A percentile compares a stretch with the other conserved stretches of the same genome.
Evolutionary conservation across 2,888 invertebrate genomes (phyloP).

Genomic region (Romanomermis culicivorax): DNA sequence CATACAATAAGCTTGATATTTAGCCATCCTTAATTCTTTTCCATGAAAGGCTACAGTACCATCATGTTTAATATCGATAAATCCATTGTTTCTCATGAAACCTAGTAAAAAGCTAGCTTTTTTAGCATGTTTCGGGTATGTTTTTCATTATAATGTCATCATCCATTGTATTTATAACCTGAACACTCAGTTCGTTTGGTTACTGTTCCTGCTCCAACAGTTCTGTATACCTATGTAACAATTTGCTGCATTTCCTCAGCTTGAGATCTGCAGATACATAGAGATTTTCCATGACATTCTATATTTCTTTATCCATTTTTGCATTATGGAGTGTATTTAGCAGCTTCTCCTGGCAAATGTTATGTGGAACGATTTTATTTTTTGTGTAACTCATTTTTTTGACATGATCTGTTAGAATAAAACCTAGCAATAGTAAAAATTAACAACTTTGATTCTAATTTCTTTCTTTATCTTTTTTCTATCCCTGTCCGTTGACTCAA

Average conservation of each 20-base stretch:
- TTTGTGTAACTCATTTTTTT: neutral
- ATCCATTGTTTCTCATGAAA: too few species aligned
- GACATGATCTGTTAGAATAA: neutral
- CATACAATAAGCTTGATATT: too few species aligned
- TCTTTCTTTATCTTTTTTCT: neutral
- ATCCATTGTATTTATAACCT: too few species aligned
- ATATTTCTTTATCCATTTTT: neutral
- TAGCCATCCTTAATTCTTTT: too few species aligned
- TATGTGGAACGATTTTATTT: neutral
- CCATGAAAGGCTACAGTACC: too few species aligned
- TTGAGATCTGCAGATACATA: neutral
- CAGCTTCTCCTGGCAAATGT: neutral
- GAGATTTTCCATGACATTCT: neutral
- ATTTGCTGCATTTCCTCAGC: neutral
- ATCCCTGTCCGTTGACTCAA: neutral
- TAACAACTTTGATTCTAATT: neutral
- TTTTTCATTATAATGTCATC: too few species aligned
- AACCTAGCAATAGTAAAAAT: neutral
- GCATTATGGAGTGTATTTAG: neutral
- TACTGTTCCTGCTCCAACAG: neutral
- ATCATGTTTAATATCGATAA: too few species aligned
- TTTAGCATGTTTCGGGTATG: too few species aligned
- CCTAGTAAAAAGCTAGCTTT: too few species aligned
- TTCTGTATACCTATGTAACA: neutral
- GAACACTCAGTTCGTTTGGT: neutral